These are phyloP conservation scores for Meiosimyza platycephala DNA, from an alignment of 2,888 invertebrate species.

Conservation along the genomic window DNA sequence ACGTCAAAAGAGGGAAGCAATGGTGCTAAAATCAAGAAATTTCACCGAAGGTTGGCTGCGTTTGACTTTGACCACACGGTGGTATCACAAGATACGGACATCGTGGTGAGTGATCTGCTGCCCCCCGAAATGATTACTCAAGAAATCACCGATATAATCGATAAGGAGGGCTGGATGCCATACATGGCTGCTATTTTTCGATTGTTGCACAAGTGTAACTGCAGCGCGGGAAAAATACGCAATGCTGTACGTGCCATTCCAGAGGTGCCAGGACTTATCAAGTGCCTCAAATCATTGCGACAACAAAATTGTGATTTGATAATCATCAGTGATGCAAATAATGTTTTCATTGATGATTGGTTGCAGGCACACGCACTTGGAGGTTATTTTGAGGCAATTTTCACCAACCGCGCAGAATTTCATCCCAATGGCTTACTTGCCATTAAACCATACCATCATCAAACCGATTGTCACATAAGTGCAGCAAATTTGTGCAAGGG, in stretches of 20 bases:
- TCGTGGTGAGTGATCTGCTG: conserved; percentile 73
- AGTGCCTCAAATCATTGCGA: conserved; percentile 70
- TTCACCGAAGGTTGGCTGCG: conserved; percentile 68
- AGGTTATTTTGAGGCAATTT: conserved; percentile 68
- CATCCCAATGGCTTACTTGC: conserved; percentile 68
- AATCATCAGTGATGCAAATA: conserved; percentile 84
- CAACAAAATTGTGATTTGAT: conserved; percentile 72
- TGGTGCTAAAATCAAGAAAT: neutral
- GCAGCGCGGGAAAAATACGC: conserved; percentile 69
- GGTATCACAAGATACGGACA: conserved; percentile 79
- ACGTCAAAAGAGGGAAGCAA: conserved; percentile 14
- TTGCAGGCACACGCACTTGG: conserved; percentile 68
- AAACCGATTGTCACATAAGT: conserved; percentile 77
- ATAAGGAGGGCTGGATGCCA: conserved; percentile 75
- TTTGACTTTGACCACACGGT: conserved; percentile 88
- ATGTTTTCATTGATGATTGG: conserved; percentile 77
- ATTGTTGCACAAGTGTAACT: conserved; percentile 68
- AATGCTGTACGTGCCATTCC: conserved; percentile 70
- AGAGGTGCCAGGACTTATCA: conserved; percentile 73
- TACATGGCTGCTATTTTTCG: conserved; percentile 81
- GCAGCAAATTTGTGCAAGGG: conserved; percentile 84
- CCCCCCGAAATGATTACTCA: conserved; percentile 70
- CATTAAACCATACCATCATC: conserved; percentile 75
- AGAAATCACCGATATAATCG: conserved; percentile 70
- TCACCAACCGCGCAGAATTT: conserved; percentile 80